Base-by-base conservation (phyloP, 23 tunicate species). In the Diplosoma virens region DNA sequence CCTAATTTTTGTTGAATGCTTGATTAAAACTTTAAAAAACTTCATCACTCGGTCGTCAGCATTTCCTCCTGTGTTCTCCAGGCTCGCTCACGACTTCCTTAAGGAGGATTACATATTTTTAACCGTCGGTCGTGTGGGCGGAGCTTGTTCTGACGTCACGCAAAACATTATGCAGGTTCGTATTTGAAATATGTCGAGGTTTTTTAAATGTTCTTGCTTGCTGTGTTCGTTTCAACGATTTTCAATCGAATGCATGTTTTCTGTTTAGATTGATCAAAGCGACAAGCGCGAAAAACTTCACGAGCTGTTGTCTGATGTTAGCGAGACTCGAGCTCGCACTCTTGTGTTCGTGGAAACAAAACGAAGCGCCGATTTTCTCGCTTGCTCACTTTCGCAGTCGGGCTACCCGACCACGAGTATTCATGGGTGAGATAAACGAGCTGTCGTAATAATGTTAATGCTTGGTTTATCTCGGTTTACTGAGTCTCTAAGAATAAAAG, bases 341-440 rank as follows among this genome's bases (percentile, higher is more conserved):
- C 77, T 95, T 37, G 96, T 95, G 27, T 95, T 95, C 67, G 99
- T 95, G 14, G 99, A 95, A 45, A 95, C 99, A 48, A 95, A 95
- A 41, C 56, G 96, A 36, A 89, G 96, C 46, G 99, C 99, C 0
- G 99, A 95, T 48, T 95, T 95, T 36, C 82, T 95, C 17, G 99
- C 99, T 20, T 81, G 96, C 34, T 76, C 82, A 27, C 88, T 95
- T 18, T 85, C 85, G 0, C 99, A 95, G 54, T 76, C 78, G 23
- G 84, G 73, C 25, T 80, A 50, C 36, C 99, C 99, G n/a, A 95
- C 96, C 22, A 95, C 99, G 3, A 85, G 94, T 50, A 95, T 95
- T 32, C 99, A 95, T 77, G 99, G 99, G 84, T 67, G 32, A 2
- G 63, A 59, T 1, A 21, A n/a, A n/a, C n/a, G n/a, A n/a, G n/a